A percentile compares a stretch with the other conserved stretches of the same genome.
These are phyloP conservation scores for Schizopygopsis pylzovi DNA, from an alignment of 2,797 vertebrate species.

Conservation along the genomic window DNA sequence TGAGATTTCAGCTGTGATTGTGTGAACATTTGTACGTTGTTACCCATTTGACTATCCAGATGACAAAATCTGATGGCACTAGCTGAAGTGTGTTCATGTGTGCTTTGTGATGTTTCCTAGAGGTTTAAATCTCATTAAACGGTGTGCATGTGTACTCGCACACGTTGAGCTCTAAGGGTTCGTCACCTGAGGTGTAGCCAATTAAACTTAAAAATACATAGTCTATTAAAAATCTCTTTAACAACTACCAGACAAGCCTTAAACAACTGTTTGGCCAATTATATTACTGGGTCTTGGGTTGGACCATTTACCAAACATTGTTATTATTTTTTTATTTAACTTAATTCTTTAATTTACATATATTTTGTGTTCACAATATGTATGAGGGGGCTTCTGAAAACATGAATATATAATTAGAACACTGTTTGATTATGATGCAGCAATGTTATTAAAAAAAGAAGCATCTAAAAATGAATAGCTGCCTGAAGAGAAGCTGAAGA, in stretches of 20 bases:
- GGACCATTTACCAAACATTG: not conserved
- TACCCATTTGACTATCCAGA: not conserved
- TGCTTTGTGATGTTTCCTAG: not conserved
- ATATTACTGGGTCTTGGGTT: not conserved
- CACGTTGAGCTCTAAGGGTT: not conserved
- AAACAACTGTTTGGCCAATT: not conserved
- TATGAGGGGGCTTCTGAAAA: too few species aligned
- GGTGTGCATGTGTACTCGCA: not conserved
- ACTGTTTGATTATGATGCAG: too few species aligned
- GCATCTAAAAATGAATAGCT: too few species aligned
- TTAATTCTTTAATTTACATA: not conserved
- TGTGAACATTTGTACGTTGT: not conserved
- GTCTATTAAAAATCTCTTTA: not conserved
- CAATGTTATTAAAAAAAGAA: too few species aligned
- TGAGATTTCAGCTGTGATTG: conserved; percentile 29
- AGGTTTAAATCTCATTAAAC: conserved; percentile 14
- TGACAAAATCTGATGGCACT: not conserved
- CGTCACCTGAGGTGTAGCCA: conserved; percentile 22
- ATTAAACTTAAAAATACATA: conserved; percentile 25
- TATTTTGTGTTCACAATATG: too few species aligned
- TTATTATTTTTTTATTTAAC: not conserved
- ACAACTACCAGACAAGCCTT: not conserved
- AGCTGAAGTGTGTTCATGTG: not conserved
- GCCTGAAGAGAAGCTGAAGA: too few species aligned
- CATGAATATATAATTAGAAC: too few species aligned